phyloP scores from a whole-genome alignment of 2,113 vertebrate genomes.

The Porphyrio hochstetteri region DNA sequence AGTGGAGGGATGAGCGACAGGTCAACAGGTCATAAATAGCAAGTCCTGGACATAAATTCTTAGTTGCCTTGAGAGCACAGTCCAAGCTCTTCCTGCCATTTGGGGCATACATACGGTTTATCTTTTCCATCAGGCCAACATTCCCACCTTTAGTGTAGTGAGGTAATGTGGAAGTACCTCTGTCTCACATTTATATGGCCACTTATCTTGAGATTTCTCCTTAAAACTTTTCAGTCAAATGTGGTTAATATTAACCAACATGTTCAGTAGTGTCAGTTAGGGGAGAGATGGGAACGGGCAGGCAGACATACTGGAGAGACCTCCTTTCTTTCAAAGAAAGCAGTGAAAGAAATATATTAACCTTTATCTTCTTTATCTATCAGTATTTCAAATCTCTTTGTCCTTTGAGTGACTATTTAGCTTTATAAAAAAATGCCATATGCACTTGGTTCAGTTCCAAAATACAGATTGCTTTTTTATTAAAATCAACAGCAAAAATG shows the following conservation, averaged over 20 bases:
- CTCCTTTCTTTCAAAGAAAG: not conserved
- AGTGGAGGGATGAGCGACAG: not conserved
- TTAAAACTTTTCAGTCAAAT: not conserved
- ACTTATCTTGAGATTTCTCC: not conserved
- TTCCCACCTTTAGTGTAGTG: not conserved
- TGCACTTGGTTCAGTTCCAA: not conserved
- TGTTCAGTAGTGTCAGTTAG: not conserved
- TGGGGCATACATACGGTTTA: not conserved
- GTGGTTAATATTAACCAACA: not conserved
- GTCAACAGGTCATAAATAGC: not conserved
- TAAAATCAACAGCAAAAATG: not conserved
- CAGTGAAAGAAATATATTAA: not conserved
- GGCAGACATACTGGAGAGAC: not conserved
- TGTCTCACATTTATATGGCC: not conserved
- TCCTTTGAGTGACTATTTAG: constrained; percentile 15
- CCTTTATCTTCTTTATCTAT: not conserved
- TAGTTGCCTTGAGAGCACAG: not conserved
- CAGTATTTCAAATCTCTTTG: not conserved
- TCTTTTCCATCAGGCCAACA: not conserved
- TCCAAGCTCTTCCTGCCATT: not conserved
- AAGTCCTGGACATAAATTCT: not conserved
- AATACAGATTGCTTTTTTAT: not conserved
- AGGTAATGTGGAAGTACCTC: not conserved
- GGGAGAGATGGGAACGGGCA: not conserved
- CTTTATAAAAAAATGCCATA: not conserved